Conservation (phyloP, 2,797 vertebrate species). For the Microchirus variegatus region DNA sequence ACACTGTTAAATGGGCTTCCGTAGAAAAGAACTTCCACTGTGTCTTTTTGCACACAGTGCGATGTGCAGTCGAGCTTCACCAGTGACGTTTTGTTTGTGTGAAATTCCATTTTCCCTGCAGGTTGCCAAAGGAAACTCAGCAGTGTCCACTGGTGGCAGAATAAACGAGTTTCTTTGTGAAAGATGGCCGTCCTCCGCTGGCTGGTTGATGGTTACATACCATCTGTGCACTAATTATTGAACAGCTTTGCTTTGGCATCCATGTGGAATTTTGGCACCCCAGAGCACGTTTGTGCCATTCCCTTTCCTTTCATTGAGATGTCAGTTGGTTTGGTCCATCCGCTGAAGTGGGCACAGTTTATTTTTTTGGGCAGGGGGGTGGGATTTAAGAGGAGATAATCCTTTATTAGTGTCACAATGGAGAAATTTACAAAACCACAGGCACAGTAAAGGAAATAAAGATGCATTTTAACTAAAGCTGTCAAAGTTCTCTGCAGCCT, state of each 20-base stretch:
- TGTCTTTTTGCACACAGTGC: neutral
- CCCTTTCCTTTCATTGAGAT: constrained; percentile 35
- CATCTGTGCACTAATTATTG: constrained; percentile 59
- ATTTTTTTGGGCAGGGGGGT: no score
- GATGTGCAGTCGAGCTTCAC: constrained; percentile 19
- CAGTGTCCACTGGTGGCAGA: constrained; percentile 23
- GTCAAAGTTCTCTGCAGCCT: no score
- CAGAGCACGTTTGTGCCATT: constrained; percentile 27
- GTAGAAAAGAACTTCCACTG: constrained; percentile 11
- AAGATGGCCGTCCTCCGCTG: constrained; percentile 24
- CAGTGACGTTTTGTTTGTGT: constrained; percentile 11
- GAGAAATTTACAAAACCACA: no score
- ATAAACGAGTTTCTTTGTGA: constrained; percentile 12
- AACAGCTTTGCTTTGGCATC: constrained; percentile 36
- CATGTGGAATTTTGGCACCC: constrained; percentile 36
- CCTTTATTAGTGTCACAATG: no score
- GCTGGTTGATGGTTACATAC: constrained; percentile 46
- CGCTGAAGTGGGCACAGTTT: no score
- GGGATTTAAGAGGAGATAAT: no score
- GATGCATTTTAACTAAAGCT: no score
- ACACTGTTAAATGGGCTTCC: neutral
- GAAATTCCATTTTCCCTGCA: constrained; percentile 8
- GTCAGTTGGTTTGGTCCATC: constrained; percentile 22
- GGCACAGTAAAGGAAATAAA: no score
- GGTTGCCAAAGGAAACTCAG: constrained; percentile 34